A percentile compares a stretch with the other conserved stretches of the same genome.
phyloP scores from a whole-genome alignment of 2,113 vertebrate species.

The Laticauda laticaudata region DNA sequence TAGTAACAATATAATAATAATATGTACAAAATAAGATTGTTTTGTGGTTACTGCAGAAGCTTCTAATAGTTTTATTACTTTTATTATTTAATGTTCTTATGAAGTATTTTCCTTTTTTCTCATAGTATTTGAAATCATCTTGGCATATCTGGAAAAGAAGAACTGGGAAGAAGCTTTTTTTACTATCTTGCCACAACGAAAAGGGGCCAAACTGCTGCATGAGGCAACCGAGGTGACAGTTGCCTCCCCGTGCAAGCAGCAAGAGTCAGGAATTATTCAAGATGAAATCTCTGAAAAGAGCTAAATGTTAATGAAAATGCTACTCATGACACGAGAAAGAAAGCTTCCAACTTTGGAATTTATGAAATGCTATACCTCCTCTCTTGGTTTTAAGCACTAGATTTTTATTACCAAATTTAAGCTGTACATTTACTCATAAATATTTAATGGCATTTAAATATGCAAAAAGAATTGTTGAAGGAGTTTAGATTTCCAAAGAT shows the following conservation, averaged over 20 bases:
- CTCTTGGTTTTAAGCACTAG: slow-evolving; percentile 26
- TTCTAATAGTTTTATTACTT: not conserved
- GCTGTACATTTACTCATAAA: slow-evolving; percentile 20
- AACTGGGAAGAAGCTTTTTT: slow-evolving; percentile 96
- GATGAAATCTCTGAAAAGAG: slow-evolving; percentile 45
- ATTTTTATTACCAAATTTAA: not conserved
- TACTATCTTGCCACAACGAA: slow-evolving; percentile 87
- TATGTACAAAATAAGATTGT: not conserved
- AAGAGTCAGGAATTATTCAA: slow-evolving; percentile 30
- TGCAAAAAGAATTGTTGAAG: slow-evolving; percentile 13
- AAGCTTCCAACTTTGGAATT: not conserved
- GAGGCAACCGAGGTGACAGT: slow-evolving; percentile 44
- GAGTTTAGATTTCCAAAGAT: slow-evolving; percentile 52
- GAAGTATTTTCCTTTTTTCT: slow-evolving; percentile 16
- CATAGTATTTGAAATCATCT: slow-evolving; percentile 96
- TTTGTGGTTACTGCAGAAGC: not conserved
- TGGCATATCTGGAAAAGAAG: slow-evolving; percentile 86
- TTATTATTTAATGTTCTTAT: not conserved
- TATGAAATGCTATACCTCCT: not conserved
- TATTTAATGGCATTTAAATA: slow-evolving; percentile 12
- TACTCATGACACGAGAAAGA: not conserved
- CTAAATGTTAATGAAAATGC: slow-evolving; percentile 37
- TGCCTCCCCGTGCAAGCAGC: fast-evolving
- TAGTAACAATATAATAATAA: not conserved
- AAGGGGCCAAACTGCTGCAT: slow-evolving; percentile 83